Evolutionary conservation across 2,113 vertebrate genomes (phyloP), one percentile per base, ranked within the genome.

Genomic region (Hippocampus guttulatus): DNA sequence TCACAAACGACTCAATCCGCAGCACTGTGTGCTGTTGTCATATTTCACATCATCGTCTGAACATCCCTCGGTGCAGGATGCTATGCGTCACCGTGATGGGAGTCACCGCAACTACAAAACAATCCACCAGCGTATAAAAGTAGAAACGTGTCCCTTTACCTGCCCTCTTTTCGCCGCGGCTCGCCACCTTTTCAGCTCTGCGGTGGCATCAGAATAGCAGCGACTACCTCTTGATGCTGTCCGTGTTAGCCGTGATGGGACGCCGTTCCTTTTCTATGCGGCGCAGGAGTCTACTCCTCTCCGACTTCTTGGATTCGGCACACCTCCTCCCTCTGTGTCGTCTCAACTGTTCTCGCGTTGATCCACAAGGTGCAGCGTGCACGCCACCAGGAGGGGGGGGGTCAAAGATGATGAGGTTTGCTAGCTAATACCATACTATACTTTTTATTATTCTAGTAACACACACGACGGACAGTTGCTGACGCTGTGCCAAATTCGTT

Each of bases 121-220:
- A 21, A n/a, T 68, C 38, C 20, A 25, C 12, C 10, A 4, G 66
- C 0, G 12, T 6, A 52, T n/a, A 7, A 79, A 55, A 75, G 67
- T 14, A 62, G 15, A 45, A 60, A 62, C 7, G 66, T 27, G 49
- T 69, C 40, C 23, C 38, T 78, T 85, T 84, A 89, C 88, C 85
- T 81, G 82, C 64, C 71, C 57, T 70, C 30, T 61, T 38, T 66
- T 66, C 23, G 43, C 40, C 68, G 72, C 66, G 43, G 75, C 77
- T 58, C 78, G 55, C 38, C 41, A 64, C 78, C 73, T 33, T 75
- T 49, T 51, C 77, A 80, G 74, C 82, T 84, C 43, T 45, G 75
- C 71, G 65, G 52, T 70, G 41, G 64, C 87, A 81, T 83, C 55
- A 52, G 41, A 27, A 23, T 58, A 25, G 7, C 62, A 12, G 62